Conservation (phyloP, 2,113 vertebrate species). For the Eudyptes chrysolophus region DNA sequence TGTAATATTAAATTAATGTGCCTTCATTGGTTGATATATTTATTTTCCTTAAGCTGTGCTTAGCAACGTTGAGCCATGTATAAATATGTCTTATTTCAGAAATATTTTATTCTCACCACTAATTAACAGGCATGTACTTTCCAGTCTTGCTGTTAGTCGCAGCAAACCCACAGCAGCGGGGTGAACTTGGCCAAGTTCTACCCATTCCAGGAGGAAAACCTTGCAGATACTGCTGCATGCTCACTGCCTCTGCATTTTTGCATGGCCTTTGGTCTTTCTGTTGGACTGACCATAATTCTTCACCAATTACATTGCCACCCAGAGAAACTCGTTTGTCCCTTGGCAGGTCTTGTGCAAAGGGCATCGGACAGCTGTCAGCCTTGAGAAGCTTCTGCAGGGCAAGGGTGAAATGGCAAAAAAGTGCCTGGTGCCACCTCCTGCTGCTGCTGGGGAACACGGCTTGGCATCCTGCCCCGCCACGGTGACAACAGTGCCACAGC, state of each 20-base stretch:
- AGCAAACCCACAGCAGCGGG: background rate
- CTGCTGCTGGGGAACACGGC: background rate
- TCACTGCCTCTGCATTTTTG: background rate
- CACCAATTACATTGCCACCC: background rate
- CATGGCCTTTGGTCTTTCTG: background rate
- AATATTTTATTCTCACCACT: background rate
- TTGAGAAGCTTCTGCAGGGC: background rate
- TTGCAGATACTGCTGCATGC: background rate
- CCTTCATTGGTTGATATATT: background rate
- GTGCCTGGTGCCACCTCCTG: accelerated
- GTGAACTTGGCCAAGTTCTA: background rate
- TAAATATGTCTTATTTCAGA: background rate
- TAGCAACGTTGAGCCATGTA: background rate
- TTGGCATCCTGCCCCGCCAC: accelerated
- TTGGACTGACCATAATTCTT: background rate
- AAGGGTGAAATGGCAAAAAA: background rate
- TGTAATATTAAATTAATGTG: background rate
- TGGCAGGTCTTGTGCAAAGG: background rate
- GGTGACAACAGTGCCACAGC: no score
- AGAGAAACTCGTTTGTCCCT: background rate
- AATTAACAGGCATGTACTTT: background rate
- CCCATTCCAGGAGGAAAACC: background rate
- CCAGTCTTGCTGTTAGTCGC: background rate
- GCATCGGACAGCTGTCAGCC: background rate
- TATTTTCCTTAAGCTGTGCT: background rate